Conservation (phyloP, 2,797 vertebrate genomes). For the Phoebastria nigripes region DNA sequence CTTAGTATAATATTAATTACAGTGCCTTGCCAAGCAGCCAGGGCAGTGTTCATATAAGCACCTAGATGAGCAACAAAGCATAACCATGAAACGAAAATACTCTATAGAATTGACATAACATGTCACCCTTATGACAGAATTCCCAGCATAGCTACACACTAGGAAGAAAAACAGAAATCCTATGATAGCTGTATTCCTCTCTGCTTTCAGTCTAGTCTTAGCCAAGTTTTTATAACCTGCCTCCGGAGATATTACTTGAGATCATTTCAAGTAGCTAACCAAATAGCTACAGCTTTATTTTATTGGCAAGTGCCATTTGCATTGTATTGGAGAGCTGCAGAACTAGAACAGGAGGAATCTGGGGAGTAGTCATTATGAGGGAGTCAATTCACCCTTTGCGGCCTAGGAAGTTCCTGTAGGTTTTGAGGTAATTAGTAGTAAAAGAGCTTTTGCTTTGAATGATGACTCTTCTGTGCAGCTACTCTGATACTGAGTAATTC, state of each 20-base stretch:
- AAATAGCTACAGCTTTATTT: not conserved
- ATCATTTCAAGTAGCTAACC: not conserved
- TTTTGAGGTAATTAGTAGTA: not conserved
- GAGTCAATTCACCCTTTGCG: not conserved
- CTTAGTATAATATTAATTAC: not conserved
- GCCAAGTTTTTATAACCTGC: not conserved
- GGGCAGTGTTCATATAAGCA: not conserved
- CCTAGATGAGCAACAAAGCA: not conserved
- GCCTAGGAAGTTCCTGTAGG: not conserved
- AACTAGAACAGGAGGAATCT: not conserved
- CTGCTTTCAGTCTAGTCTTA: not conserved
- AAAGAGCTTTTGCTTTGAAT: not conserved
- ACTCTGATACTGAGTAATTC: not conserved
- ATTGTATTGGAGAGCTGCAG: not conserved
- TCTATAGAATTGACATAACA: not conserved
- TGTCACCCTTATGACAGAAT: not conserved
- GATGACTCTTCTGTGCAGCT: not conserved
- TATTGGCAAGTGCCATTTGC: not conserved
- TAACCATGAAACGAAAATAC: slow-evolving; percentile 13
- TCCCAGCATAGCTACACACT: not conserved
- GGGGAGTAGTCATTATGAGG: not conserved
- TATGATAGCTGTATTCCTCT: not conserved
- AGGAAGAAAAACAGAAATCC: slow-evolving; percentile 8
- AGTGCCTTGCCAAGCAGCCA: not conserved
- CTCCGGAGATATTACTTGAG: not conserved